A percentile compares a stretch with the other conserved stretches of the same genome.
phyloP scores from a whole-genome alignment of 2,113 vertebrate species.

The Rana temporaria region DNA sequence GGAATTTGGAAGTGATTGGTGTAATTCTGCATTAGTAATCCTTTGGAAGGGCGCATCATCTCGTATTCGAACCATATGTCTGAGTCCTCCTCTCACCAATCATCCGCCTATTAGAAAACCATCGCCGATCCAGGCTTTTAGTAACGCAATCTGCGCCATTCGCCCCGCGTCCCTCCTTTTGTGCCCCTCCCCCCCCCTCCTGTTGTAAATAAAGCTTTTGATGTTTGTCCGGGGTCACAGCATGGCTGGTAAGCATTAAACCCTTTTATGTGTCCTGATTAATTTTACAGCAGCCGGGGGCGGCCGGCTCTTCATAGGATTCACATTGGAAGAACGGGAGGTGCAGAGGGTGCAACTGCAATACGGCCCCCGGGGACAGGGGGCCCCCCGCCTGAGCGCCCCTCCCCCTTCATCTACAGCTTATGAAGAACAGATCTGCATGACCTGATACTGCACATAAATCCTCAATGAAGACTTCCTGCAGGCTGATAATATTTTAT shows the following conservation, averaged over 20 bases:
- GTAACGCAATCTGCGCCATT: background rate
- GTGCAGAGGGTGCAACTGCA: too few species aligned
- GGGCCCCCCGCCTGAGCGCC: too few species aligned
- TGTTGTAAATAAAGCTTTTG: background rate
- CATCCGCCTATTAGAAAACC: background rate
- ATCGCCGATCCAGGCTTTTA: background rate
- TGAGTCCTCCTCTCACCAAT: background rate
- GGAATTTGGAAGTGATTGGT: conserved; percentile 23
- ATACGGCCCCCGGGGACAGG: too few species aligned
- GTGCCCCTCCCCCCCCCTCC: too few species aligned
- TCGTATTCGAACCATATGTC: conserved; percentile 30
- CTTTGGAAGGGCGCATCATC: background rate
- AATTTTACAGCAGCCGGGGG: background rate
- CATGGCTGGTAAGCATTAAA: background rate
- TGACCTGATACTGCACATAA: too few species aligned
- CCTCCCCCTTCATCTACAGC: too few species aligned
- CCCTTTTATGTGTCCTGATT: background rate
- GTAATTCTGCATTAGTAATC: conserved; percentile 22
- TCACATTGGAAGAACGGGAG: too few species aligned
- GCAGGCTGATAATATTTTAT: too few species aligned
- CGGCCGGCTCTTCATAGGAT: background rate
- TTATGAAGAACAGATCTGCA: too few species aligned
- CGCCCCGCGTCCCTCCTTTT: background rate
- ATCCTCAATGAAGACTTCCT: too few species aligned
- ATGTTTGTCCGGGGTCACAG: background rate